Evolutionary conservation across 2,113 vertebrate genomes (phyloP), one percentile per base, ranked within the genome.

Genomic region (Gadus chalcogrammus): DNA sequence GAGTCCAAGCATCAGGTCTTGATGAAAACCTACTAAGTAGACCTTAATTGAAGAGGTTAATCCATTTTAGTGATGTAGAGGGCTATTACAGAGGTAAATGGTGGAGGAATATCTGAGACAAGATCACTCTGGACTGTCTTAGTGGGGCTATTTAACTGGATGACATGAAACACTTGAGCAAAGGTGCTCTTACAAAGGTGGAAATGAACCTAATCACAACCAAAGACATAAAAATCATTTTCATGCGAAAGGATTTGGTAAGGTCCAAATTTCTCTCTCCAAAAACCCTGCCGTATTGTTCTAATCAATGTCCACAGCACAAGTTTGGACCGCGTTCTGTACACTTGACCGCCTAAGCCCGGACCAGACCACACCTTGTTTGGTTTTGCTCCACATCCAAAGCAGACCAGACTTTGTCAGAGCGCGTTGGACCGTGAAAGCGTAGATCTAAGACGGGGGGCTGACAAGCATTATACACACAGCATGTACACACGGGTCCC

Each of bases 11-110:
- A 82, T 84, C 68, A 76, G 78, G 73, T 82, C 75, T 81, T 89
- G 90, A 91, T 90, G 88, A 90, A 89, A 84, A 82, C 77, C 71
- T 82, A 81, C 82, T 89, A 81, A 87, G 81, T 69, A 72, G 76
- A 74, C 79, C 80, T 78, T 87, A 86, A 88, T 85, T 73, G 78
- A 82, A 77, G 80, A 71, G 84, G 85, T 88, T 81, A 78, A 74
- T 72, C 85, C 83, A 79, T 89, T 90, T 76, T 62, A 71, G 68
- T 89, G 84, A 91, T 89, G 73, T 78, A 89, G 65, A 84, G 79
- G 64, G 72, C 79, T 85, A 74, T 87, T 91, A 85, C 52, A 60
- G 76, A 68, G 62, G 70, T 67, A 76, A 72, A 71, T 70, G 67
- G 84, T 61, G 59, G 18, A 31, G n/a, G 83, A 77, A 72, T 69